Conservation (phyloP, 2,888 invertebrate species). For the Punctoribates punctum region DNA sequence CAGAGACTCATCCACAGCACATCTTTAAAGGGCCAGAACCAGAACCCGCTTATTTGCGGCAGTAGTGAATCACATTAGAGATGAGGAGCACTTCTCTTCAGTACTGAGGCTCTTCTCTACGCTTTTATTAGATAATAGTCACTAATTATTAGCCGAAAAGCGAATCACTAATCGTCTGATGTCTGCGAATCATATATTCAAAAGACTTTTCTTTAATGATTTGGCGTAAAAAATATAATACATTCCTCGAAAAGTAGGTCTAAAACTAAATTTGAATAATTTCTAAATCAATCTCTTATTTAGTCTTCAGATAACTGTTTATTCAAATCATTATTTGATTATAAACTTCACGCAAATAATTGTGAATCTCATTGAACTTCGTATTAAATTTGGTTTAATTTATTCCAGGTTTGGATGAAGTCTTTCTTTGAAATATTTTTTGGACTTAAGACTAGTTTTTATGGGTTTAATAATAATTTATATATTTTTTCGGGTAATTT, state of each 20-base stretch:
- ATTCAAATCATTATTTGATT: not conserved
- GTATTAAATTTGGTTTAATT: not conserved
- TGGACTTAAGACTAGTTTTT: too few species aligned
- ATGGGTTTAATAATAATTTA: too few species aligned
- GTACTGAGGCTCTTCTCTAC: not conserved
- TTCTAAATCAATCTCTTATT: not conserved
- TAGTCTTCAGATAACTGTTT: not conserved
- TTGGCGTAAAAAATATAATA: not conserved
- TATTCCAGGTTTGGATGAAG: too few species aligned
- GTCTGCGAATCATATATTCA: not conserved
- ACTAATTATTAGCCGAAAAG: not conserved
- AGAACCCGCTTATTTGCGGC: not conserved
- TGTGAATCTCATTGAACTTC: not conserved
- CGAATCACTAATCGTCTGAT: not conserved
- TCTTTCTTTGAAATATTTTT: too few species aligned
- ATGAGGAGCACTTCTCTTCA: not conserved
- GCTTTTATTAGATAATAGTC: not conserved
- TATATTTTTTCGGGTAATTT: not conserved
- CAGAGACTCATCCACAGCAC: not conserved
- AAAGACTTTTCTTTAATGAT: not conserved
- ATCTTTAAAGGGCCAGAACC: slow-evolving; percentile 15
- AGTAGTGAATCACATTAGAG: not conserved
- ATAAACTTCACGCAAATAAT: not conserved
- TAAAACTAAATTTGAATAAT: not conserved
- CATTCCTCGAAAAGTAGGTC: not conserved